Evolutionary conservation across 2,888 invertebrate species (phyloP), one percentile per base, ranked within the genome.

Genomic region (Petrolisthes manimaculis): DNA sequence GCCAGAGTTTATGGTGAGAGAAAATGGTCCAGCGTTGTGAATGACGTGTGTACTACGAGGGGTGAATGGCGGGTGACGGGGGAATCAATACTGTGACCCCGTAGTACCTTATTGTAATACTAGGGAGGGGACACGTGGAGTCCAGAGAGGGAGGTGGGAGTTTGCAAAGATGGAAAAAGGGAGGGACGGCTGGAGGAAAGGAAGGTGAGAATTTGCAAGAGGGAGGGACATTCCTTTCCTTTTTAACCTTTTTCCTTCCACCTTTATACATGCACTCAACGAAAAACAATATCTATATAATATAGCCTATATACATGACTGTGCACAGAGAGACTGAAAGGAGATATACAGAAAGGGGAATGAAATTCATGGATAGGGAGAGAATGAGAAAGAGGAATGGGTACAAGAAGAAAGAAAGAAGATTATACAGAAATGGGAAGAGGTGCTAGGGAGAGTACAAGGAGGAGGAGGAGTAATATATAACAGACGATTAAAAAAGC

Each of bases 11-110:
- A 18, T 14, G 18, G 71, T 71, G 71, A 71, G 71, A 71, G 71
- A 71, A 71, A 71, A 71, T n/a, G 71, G 71, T n/a, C 71, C 71
- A 71, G 21, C 21, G 71, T 71, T 71, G 71, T 71, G 71, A 71
- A 71, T 71, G 71, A 71, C 71, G 71, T 71, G 71, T 71, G 71
- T 71, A 71, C 71, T 71, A 71, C 71, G 71, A 6, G 37, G 71
- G 71, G n/a, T 71, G 71, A 71, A 71, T 71, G 71, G 71, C 12
- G 71, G 18, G 61, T 37, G 37, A 37, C 37, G 37, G 37, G 18
- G 18, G 14, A n/a, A 71, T 71, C 71, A n/a, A 71, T 71, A 71
- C 37, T 37, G 71, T 71, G 71, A 71, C 71, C 71, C 71, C 21
- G n/a, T 71, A n/a, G 21, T 71, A 71, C 14, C 12, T 71, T 71